phyloP scores from a whole-genome alignment of 2,797 vertebrate species.

The Pelodytes ibericus region DNA sequence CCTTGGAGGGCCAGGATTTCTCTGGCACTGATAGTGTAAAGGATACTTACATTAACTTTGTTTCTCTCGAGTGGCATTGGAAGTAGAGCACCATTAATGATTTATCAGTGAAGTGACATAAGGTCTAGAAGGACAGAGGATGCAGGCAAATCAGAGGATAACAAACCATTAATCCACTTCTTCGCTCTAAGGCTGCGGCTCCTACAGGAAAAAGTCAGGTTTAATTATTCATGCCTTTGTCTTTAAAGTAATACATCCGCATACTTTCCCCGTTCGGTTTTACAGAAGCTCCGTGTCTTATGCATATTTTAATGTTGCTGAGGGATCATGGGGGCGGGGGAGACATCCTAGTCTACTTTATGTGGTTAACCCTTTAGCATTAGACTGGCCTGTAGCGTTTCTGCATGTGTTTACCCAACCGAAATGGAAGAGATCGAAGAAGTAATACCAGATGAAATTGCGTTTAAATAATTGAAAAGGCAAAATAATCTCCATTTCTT shows the following conservation, averaged over 20 bases:
- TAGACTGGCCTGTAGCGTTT: not conserved
- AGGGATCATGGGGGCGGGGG: not conserved
- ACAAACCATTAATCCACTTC: constrained; percentile 25
- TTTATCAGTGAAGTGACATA: constrained; percentile 5
- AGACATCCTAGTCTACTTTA: not conserved
- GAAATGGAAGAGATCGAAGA: constrained; percentile 17
- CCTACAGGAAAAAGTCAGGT: not conserved
- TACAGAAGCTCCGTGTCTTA: not conserved
- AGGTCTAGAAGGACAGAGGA: constrained; percentile 7
- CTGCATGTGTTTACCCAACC: constrained; percentile 4
- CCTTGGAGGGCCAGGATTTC: not conserved
- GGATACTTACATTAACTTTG: not conserved
- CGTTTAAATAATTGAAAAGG: constrained; percentile 44
- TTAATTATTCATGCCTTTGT: constrained; percentile 33
- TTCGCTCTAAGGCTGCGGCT: constrained; percentile 11
- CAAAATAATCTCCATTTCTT: constrained; percentile 14
- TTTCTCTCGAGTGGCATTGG: not conserved
- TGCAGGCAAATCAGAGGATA: constrained; percentile 1
- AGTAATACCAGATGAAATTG: constrained; percentile 1
- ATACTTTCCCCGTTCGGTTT: not conserved
- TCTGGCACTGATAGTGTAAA: not conserved
- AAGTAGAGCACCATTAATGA: constrained; percentile 23
- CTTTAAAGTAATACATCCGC: not conserved
- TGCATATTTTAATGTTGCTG: not conserved
- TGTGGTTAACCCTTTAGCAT: constrained; percentile 37